A percentile compares a stretch with the other conserved stretches of the same genome.
These are phyloP conservation scores for Linepithema humile DNA, from an alignment of 1,140 invertebrate genomes.

Conservation along the genomic window DNA sequence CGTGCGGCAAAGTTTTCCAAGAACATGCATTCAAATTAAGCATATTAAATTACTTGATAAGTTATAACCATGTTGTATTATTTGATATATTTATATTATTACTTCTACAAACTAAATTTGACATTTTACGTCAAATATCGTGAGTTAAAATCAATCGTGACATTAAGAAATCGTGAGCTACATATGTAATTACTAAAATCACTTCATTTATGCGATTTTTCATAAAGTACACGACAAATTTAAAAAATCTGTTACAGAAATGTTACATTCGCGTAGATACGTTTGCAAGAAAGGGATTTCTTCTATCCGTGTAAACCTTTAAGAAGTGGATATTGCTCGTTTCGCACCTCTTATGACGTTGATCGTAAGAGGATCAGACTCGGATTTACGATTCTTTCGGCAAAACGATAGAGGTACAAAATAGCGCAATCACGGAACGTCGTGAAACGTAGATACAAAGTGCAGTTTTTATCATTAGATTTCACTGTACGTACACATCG, in stretches of 20 bases:
- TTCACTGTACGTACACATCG: neutral
- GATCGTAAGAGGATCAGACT: slow-evolving; percentile 65
- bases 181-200: too few relatives aligned
- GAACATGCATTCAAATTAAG: too few relatives aligned
- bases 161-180: too few relatives aligned
- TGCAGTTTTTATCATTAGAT: slow-evolving; percentile 19
- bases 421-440: slow-evolving; percentile 28
- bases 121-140: too few relatives aligned
- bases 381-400: slow-evolving; percentile 60
- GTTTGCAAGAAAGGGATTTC: neutral
- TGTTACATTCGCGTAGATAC: neutral
- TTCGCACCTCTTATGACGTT: slow-evolving; percentile 53
- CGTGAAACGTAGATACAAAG: neutral
- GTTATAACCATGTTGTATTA: too few relatives aligned
- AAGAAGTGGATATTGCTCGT: slow-evolving; percentile 56
- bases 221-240: too few relatives aligned
- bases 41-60: too few relatives aligned
- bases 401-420: slow-evolving; percentile 43
- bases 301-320: slow-evolving; percentile 43
- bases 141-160: too few relatives aligned
- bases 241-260: neutral
- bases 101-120: too few relatives aligned
- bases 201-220: too few relatives aligned
- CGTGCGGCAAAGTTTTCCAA: slow-evolving; percentile 4
- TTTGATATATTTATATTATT: too few relatives aligned